phyloP scores from a whole-genome alignment of 2,888 invertebrate genomes.

The Sialis lutaria region DNA sequence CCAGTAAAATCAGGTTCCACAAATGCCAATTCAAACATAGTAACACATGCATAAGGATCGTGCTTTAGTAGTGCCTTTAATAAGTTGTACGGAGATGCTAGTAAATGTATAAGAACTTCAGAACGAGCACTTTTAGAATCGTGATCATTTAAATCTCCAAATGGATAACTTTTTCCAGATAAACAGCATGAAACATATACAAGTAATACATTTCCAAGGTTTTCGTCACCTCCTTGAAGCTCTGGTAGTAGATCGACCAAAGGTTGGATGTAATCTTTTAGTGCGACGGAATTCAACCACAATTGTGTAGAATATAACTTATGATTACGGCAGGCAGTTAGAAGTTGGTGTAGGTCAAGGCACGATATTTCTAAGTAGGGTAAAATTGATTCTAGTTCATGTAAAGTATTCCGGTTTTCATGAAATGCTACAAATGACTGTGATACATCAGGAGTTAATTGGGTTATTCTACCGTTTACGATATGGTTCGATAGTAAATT shows the following conservation, averaged over 20 bases:
- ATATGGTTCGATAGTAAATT: constrained; percentile 55
- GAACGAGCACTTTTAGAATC: constrained; percentile 48
- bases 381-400: constrained; percentile 50
- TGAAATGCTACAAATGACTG: constrained; percentile 55
- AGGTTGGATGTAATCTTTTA: constrained; percentile 57
- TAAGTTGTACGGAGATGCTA: constrained; percentile 52
- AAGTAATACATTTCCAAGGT: constrained; percentile 64
- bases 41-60: constrained; percentile 70
- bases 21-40: constrained; percentile 71
- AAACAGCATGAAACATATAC: constrained; percentile 78
- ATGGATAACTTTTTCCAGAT: constrained; percentile 70
- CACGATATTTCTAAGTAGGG: constrained; percentile 55
- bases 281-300: constrained; percentile 60
- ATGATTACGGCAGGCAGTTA: constrained; percentile 14
- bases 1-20: constrained; percentile 62
- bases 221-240: constrained; percentile 29
- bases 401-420: constrained; percentile 35
- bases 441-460: constrained; percentile 49
- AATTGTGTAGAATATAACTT: constrained; percentile 27
- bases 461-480: constrained; percentile 38
- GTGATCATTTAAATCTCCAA: constrained; percentile 48
- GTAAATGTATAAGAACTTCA: constrained; percentile 51
- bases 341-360: constrained; percentile 59
- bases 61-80: constrained; percentile 58
- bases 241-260: constrained; percentile 46